Evolutionary conservation across 1,140 invertebrate genomes (phyloP), one percentile per base, ranked within the genome.

Genomic region (Calliphora vicina): DNA sequence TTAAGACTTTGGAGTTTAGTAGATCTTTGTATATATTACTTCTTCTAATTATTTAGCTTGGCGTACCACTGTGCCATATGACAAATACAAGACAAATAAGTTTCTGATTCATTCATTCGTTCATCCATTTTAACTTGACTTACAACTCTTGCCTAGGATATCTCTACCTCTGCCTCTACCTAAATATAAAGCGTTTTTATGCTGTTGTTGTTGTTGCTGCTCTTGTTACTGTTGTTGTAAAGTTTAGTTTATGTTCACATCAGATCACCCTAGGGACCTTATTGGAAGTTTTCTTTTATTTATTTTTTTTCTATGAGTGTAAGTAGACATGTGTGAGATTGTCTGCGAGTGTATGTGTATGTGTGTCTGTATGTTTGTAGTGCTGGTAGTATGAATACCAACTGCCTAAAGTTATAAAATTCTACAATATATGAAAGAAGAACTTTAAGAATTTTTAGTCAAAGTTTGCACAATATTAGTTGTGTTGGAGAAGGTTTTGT

Each of bases 231-330:
- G 42, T 45, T 43, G 74, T 78, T 74, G 8, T 78, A 9, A 12
- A 23, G 61, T 67, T 20, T 67, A 78, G 74, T 78, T 78, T 43
- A n/a, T 20, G 42, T 78, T 45, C 74, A 78, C 35, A 43, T 78
- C 74, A 78, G 74, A 78, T 35, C 74, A 45, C 23, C 74, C 35
- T 23, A 23, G 20, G 42, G 74, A 35, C 35, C 35, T 67, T 42
- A 78, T 78, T 78, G 74, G 35, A 43, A 45, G 74, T 29, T 43
- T 78, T 78, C n/a, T 25, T 23, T 67, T 67, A n/a, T n/a, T n/a
- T n/a, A n/a, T 17, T 6, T 4, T 57, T 57, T 35, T 25, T 12
- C 29, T 76, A 76, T 76, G 73, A n/a, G 29, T 76, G 73, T 76
- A 76, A 20, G 73, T 76, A 57, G 50, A 1, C n/a, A n/a, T 0